Evolutionary conservation across 2,113 vertebrate genomes (phyloP).

Genomic region (Pandion haliaetus): DNA sequence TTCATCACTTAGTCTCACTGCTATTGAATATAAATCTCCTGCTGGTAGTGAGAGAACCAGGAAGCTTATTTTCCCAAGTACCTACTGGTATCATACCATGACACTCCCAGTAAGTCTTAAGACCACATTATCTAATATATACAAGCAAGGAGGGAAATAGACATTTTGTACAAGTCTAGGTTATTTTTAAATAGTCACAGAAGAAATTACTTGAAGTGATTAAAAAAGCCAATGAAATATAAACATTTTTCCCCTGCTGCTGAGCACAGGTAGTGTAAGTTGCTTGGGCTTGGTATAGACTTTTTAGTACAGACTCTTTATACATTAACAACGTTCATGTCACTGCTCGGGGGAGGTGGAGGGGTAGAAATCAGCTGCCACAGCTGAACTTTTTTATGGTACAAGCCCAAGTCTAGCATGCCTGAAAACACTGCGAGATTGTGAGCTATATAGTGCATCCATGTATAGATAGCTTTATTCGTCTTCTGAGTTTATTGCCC

Average conservation of each 20-base stretch:
- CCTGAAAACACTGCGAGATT: background rate
- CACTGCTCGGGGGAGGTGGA: background rate
- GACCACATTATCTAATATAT: background rate
- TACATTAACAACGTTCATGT: background rate
- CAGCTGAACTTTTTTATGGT: background rate
- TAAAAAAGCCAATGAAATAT: background rate
- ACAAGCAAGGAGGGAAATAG: background rate
- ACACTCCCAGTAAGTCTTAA: background rate
- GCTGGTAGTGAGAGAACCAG: background rate
- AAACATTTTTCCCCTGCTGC: background rate
- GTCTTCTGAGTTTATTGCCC: background rate
- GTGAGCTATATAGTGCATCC: background rate
- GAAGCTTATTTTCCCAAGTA: background rate
- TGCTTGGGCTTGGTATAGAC: background rate
- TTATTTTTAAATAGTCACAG: background rate
- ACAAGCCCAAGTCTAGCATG: background rate
- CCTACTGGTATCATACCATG: background rate
- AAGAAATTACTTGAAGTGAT: background rate
- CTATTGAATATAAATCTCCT: background rate
- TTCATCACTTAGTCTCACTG: background rate
- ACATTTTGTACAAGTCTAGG: background rate
- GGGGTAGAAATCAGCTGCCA: background rate
- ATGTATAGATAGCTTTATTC: constrained; percentile 34
- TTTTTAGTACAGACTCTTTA: background rate
- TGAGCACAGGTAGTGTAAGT: background rate